phyloP scores from a whole-genome alignment of 2,113 vertebrate species.

The human region DNA sequence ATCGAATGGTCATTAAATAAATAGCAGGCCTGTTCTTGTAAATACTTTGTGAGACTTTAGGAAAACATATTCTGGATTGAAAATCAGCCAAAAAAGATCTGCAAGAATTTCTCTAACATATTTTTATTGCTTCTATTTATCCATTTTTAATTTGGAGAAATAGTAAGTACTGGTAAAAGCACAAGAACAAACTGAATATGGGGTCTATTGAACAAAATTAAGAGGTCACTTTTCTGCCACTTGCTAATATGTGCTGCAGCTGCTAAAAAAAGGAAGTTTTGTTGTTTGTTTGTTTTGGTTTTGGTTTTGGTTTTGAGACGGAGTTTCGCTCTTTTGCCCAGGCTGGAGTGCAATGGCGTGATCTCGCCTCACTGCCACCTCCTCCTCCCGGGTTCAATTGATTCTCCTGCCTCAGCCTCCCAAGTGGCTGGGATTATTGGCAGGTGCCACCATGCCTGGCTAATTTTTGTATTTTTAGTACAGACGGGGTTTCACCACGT shows the following conservation, averaged over 20 bases:
- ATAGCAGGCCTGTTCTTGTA: background rate
- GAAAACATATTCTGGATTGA: background rate
- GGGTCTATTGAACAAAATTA: background rate
- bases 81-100: constrained; percentile 4
- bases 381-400: too few relatives aligned
- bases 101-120: background rate
- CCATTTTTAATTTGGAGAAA: constrained; percentile 25
- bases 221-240: constrained; percentile 33
- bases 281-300: too few relatives aligned
- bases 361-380: too few relatives aligned
- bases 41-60: constrained; percentile 8
- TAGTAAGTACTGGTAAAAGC: background rate
- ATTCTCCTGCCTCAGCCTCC: too few relatives aligned
- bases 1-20: constrained; percentile 45
- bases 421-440: too few relatives aligned
- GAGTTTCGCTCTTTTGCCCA: too few relatives aligned
- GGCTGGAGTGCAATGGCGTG: too few relatives aligned
- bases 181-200: background rate
- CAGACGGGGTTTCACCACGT: too few relatives aligned
- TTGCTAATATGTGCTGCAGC: constrained; percentile 8
- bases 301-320: too few relatives aligned
- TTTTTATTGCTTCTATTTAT: constrained; percentile 20
- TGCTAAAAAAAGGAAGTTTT: constrained; percentile 1
- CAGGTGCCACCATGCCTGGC: too few relatives aligned
- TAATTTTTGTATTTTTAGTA: too few relatives aligned